These are phyloP conservation scores for Catamblyrhynchus diadema DNA, from an alignment of 2,797 vertebrate genomes.

Conservation along the genomic window DNA sequence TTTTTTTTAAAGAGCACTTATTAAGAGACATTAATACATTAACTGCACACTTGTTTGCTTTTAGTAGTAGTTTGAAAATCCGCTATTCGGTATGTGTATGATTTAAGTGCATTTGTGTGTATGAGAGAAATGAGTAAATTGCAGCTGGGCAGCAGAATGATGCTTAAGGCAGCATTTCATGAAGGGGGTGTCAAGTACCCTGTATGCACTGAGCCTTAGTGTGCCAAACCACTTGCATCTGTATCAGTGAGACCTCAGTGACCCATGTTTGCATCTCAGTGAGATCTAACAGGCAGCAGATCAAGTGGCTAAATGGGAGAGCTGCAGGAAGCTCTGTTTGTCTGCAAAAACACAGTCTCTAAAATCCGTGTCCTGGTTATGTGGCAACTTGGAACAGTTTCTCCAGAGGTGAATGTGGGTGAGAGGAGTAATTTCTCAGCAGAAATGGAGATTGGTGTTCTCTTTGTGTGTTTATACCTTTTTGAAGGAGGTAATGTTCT, in stretches of 20 bases:
- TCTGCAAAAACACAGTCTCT: neutral
- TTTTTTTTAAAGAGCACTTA: neutral
- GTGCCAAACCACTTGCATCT: neutral
- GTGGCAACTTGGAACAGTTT: neutral
- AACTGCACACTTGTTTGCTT: neutral
- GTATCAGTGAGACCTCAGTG: neutral
- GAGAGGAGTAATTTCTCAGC: neutral
- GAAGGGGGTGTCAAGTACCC: neutral
- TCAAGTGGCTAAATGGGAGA: neutral
- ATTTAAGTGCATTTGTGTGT: neutral
- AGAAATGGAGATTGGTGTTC: neutral
- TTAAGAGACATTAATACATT: neutral
- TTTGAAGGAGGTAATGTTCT: neutral
- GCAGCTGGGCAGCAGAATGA: neutral
- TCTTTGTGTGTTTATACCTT: neutral
- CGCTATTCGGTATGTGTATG: neutral
- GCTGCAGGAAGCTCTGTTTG: neutral
- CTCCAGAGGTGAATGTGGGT: neutral
- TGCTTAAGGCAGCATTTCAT: neutral
- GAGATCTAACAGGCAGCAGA: neutral
- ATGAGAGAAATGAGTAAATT: neutral
- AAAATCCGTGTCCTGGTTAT: neutral
- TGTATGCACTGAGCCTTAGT: neutral
- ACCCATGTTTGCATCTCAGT: neutral
- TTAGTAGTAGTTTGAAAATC: neutral